These are phyloP conservation scores for Drosophila fungiperda DNA, from an alignment of 2,888 invertebrate genomes.

Conservation along the genomic window DNA sequence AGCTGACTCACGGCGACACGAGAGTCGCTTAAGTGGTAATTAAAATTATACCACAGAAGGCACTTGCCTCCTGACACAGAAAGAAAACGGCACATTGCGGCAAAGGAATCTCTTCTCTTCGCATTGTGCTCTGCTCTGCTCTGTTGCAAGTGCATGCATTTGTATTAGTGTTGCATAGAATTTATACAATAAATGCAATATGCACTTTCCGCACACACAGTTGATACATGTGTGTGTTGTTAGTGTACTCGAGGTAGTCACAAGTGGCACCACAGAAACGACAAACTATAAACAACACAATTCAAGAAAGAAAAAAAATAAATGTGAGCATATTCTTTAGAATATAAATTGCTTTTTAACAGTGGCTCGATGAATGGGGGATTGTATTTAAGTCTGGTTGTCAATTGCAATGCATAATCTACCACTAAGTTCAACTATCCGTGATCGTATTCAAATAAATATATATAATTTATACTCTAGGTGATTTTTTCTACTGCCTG, in stretches of 20 bases:
- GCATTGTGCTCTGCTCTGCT: neutral
- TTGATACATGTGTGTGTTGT: conserved; percentile 3
- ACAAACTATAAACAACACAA: conserved; percentile 41
- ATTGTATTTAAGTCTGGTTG: neutral
- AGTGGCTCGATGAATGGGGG: neutral
- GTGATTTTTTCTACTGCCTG: no score
- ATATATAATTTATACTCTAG: no score
- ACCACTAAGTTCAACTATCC: neutral
- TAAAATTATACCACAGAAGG: conserved; percentile 73
- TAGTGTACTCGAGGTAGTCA: conserved; percentile 58
- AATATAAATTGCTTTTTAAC: conserved; percentile 2
- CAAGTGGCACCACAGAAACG: conserved; percentile 53
- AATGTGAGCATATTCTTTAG: conserved; percentile 1
- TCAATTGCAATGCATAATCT: neutral
- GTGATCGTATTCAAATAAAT: no score
- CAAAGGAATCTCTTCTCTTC: conserved; percentile 38
- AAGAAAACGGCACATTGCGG: conserved; percentile 53
- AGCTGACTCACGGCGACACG: conserved; percentile 43
- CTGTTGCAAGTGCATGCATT: conserved; percentile 29
- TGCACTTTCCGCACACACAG: conserved; percentile 19
- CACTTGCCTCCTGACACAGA: conserved; percentile 65
- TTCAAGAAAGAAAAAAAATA: conserved; percentile 19
- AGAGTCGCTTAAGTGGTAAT: conserved; percentile 71
- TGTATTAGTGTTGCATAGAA: conserved; percentile 41
- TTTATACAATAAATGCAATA: conserved; percentile 38